phyloP scores from a whole-genome alignment of 1,140 invertebrate species.

The Drosophila virilis region DNA sequence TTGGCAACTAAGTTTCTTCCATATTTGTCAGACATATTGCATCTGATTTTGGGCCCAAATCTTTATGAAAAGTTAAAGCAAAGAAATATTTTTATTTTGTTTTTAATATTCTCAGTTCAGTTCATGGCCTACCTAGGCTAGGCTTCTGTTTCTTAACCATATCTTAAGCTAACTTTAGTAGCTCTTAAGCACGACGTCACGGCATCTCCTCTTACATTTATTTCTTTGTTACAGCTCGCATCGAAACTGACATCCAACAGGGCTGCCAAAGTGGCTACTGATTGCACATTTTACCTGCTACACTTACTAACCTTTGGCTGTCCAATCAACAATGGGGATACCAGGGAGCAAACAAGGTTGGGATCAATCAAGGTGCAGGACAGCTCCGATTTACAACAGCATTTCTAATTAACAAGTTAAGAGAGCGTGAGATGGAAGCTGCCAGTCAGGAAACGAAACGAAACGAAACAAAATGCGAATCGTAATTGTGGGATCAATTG shows the following conservation, averaged over 20 bases:
- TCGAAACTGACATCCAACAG: conserved; percentile 30
- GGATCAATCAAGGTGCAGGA: conserved; percentile 28
- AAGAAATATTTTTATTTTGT: neutral
- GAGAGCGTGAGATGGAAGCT: conserved; percentile 2
- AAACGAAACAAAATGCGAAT: neutral
- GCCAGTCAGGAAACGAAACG: neutral
- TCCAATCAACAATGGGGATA: conserved; percentile 19
- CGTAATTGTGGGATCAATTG: neutral
- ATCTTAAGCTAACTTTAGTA: no score
- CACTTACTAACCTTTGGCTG: conserved; percentile 15
- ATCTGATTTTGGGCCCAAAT: no score
- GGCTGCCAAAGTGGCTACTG: conserved; percentile 28
- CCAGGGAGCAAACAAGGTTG: neutral
- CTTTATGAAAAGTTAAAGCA: neutral
- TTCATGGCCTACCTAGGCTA: no score
- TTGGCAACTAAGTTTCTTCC: no score
- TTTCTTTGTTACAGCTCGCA: neutral
- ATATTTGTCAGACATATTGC: no score
- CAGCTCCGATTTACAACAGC: conserved; percentile 23
- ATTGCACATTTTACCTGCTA: conserved; percentile 6
- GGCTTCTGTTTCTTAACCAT: no score
- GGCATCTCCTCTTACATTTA: neutral
- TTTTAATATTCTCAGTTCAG: no score
- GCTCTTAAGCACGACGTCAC: no score
- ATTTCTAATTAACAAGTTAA: conserved; percentile 40